phyloP scores from a whole-genome alignment of 2,888 invertebrate species.

The Caenorhabditis sp. region DNA sequence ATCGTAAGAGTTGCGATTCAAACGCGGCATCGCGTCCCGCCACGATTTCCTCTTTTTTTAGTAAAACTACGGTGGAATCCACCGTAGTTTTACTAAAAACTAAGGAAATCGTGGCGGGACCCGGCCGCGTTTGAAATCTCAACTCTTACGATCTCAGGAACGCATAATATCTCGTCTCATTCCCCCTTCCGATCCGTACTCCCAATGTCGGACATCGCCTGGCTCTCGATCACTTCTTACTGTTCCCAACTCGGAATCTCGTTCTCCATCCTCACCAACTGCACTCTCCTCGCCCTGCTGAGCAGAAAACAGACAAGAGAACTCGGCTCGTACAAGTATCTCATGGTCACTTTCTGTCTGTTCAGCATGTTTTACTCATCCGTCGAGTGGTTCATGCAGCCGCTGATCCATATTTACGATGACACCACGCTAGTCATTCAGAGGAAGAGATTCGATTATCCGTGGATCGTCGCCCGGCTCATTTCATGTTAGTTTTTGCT shows the following conservation, averaged over 20 bases:
- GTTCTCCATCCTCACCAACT: background rate
- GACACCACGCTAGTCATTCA: conserved; percentile 16
- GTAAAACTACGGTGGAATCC: no score
- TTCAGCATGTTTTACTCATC: conserved; percentile 25
- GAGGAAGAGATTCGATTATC: conserved; percentile 18
- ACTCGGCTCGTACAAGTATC: conserved; percentile 21
- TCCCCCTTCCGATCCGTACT: no score
- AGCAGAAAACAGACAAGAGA: background rate
- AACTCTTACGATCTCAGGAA: background rate
- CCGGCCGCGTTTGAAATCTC: no score
- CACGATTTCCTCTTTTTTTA: no score
- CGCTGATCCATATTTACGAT: conserved; percentile 18
- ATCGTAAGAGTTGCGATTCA: no score
- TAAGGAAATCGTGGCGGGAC: no score
- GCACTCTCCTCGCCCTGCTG: background rate
- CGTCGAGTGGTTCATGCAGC: conserved; percentile 16
- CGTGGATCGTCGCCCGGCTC: background rate
- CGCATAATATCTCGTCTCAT: background rate
- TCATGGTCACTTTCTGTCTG: conserved; percentile 31
- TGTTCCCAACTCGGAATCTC: background rate
- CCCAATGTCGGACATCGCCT: conserved; percentile 1
- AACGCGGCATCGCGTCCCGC: no score
- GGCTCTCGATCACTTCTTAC: conserved; percentile 2
- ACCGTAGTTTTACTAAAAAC: no score
- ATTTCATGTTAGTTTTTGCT: conserved; percentile 13